phyloP scores from a whole-genome alignment of 2,113 vertebrate species.

The Dasyurus viverrinus region DNA sequence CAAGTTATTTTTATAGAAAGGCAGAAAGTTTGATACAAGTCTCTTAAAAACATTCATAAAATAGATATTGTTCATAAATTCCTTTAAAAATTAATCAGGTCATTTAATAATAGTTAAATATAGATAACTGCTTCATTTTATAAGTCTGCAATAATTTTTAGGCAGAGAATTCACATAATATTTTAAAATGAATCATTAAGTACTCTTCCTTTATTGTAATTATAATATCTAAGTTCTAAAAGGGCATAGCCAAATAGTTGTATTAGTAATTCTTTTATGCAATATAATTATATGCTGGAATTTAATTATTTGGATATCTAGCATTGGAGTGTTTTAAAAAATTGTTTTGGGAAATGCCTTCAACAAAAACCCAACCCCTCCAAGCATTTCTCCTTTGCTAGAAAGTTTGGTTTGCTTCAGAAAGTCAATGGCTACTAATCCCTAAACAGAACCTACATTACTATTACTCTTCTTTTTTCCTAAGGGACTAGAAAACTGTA shows the following conservation, averaged over 20 bases:
- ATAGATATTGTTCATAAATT: slow-evolving; percentile 12
- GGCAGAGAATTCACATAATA: slow-evolving; percentile 51
- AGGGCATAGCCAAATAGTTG: slow-evolving; percentile 41
- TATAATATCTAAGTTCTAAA: slow-evolving; percentile 43
- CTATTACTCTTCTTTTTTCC: background rate
- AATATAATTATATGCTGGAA: slow-evolving; percentile 60
- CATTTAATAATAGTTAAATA: slow-evolving; percentile 45
- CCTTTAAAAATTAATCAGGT: slow-evolving; percentile 47
- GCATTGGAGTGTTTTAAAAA: slow-evolving; percentile 2
- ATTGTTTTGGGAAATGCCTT: slow-evolving; percentile 8
- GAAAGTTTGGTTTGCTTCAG: background rate
- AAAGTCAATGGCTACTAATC: background rate
- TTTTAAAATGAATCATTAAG: slow-evolving; percentile 52
- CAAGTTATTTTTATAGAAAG: slow-evolving; percentile 42
- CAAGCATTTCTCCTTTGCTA: background rate
- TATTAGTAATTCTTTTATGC: slow-evolving; percentile 42
- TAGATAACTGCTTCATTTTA: slow-evolving; percentile 52
- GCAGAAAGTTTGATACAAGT: slow-evolving; percentile 17
- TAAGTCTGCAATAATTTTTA: slow-evolving; percentile 36
- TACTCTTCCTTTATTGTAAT: slow-evolving; percentile 48
- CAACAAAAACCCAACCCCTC: background rate
- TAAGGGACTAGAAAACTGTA: background rate
- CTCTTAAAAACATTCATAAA: slow-evolving; percentile 51
- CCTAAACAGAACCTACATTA: background rate
- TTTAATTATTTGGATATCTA: slow-evolving; percentile 60